phyloP scores from a whole-genome alignment of 1,140 invertebrate species.

The Pseudobourletiella spinata region DNA sequence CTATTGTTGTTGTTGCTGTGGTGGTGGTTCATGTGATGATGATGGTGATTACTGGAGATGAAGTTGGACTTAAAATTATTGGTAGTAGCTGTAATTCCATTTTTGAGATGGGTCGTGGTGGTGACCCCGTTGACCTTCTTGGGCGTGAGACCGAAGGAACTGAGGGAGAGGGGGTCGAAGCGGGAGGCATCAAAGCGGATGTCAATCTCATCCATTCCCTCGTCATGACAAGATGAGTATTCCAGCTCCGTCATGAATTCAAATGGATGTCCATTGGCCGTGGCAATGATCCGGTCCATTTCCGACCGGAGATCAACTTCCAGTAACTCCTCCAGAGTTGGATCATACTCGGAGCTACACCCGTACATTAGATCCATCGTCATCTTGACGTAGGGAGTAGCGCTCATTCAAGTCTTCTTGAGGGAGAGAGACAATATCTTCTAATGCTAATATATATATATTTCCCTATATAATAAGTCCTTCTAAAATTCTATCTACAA shows the following conservation, averaged over 20 bases:
- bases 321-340: constrained; percentile 53
- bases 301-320: constrained; percentile 72
- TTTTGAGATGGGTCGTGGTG: neutral
- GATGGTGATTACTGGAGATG: neutral
- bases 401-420: no score
- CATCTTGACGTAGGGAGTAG: neutral
- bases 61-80: neutral
- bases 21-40: neutral
- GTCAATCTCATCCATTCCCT: constrained; percentile 53
- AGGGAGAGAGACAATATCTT: no score
- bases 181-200: neutral
- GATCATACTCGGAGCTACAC: constrained; percentile 30
- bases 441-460: neutral
- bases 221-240: constrained; percentile 38
- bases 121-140: neutral
- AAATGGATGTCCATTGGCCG: constrained; percentile 9
- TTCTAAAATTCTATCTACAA: neutral
- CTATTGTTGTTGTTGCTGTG: neutral
- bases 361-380: constrained; percentile 36
- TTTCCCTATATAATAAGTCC: neutral
- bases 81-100: neutral
- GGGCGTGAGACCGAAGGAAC: neutral
- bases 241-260: constrained; percentile 27
- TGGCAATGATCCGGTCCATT: constrained; percentile 62
- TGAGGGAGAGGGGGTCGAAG: constrained; percentile 11